phyloP scores from a whole-genome alignment of 2,888 invertebrate species.

The Glaucopsyche alexis region DNA sequence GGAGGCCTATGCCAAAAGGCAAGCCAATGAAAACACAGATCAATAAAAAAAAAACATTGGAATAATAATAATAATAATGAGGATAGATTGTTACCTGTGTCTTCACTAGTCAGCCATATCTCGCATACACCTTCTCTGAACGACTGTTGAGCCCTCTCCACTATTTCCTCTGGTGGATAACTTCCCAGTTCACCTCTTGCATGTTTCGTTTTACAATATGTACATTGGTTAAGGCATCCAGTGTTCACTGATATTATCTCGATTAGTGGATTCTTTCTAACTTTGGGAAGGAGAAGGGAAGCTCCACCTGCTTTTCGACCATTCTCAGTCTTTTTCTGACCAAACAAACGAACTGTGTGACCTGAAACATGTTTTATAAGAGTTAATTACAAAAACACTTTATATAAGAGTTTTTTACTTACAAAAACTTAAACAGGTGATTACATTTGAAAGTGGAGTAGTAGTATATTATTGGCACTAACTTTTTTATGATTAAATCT shows the following conservation, averaged over 20 bases:
- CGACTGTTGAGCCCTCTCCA: conserved; percentile 91
- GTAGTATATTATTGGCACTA: too few relatives aligned
- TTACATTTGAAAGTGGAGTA: too few relatives aligned
- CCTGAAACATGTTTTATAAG: conserved; percentile 58
- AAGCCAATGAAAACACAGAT: too few relatives aligned
- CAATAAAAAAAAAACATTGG: too few relatives aligned
- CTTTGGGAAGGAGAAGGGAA: conserved; percentile 92
- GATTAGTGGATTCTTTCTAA: conserved; percentile 95
- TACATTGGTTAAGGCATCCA: conserved; percentile 98
- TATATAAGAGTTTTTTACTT: background rate
- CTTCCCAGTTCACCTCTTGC: conserved; percentile 98
- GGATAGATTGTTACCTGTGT: conserved; percentile 83
- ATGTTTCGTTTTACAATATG: conserved; percentile 99
- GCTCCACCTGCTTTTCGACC: conserved; percentile 93
- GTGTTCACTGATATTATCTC: conserved; percentile 98
- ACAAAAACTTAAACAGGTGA: too few relatives aligned
- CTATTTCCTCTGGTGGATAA: conserved; percentile 93
- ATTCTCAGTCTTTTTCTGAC: conserved; percentile 89
- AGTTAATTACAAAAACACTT: background rate
- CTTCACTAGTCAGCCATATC: conserved; percentile 98
- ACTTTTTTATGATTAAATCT: too few relatives aligned
- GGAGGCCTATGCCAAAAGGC: too few relatives aligned
- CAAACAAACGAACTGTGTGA: conserved; percentile 85
- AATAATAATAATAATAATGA: too few relatives aligned
- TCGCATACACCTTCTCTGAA: conserved; percentile 96